Percentiles rank a stretch among this genome's conserved stretches.
These are phyloP conservation scores for Chamaetylas fuelleborni DNA, from an alignment of 2,113 vertebrate species.

Conservation along the genomic window DNA sequence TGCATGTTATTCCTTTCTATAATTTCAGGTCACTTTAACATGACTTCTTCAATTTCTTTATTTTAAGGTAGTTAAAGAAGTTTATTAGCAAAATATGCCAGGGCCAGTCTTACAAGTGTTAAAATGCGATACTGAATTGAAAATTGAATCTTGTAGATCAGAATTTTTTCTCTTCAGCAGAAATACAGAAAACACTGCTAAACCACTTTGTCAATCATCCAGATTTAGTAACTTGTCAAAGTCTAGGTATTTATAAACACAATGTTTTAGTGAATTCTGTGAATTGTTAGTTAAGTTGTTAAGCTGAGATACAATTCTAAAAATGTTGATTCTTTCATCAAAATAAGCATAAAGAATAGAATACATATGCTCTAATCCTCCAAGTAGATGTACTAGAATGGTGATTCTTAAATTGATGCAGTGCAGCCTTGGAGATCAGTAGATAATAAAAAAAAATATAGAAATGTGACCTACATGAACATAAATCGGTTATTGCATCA, in stretches of 20 bases:
- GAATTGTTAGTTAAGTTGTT: slow-evolving; percentile 1
- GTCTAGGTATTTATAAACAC: not conserved
- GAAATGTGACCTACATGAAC: not conserved
- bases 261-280: not conserved
- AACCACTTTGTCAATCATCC: not conserved
- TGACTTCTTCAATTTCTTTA: not conserved
- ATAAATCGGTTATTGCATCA: not conserved
- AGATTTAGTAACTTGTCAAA: not conserved
- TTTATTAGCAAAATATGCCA: not conserved
- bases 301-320: not conserved
- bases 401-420: not conserved
- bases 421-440: not conserved
- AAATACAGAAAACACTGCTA: not conserved
- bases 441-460: not conserved
- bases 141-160: not conserved
- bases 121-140: not conserved
- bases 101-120: not conserved
- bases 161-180: not conserved
- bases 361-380: not conserved
- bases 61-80: not conserved
- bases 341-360: not conserved
- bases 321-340: not conserved
- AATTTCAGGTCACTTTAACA: not conserved
- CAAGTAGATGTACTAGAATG: not conserved
- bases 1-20: not conserved